Conservation (phyloP, 2,797 vertebrate species). For the Gorsachius magnificus region DNA sequence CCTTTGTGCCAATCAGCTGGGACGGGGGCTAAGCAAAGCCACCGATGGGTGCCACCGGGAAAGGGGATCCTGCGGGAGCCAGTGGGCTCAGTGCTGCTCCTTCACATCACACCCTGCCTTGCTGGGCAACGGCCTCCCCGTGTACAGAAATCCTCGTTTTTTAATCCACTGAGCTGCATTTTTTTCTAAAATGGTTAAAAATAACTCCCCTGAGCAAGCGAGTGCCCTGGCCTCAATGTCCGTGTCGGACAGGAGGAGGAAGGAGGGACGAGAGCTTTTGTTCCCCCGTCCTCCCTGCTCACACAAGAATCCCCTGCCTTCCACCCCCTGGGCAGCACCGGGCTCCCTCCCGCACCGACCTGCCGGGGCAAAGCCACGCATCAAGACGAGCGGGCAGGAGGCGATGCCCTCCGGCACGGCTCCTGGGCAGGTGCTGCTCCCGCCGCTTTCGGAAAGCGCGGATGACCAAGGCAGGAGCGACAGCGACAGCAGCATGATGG, state of each 20-base stretch:
- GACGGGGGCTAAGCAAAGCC: rapidly evolving
- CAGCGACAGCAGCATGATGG: background rate
- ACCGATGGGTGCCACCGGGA: rapidly evolving
- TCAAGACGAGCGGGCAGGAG: background rate
- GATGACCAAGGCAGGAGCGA: background rate
- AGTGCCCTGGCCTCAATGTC: background rate
- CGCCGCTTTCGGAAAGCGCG: rapidly evolving
- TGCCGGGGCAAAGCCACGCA: background rate
- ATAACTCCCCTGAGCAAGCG: rapidly evolving
- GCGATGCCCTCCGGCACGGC: background rate
- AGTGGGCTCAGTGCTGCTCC: background rate
- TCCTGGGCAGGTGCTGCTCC: background rate
- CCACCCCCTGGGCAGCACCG: background rate
- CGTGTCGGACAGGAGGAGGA: background rate
- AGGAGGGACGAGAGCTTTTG: background rate
- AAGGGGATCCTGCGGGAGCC: rapidly evolving
- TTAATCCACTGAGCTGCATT: background rate
- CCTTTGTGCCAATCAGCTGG: background rate
- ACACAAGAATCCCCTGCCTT: background rate
- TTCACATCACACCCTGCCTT: background rate
- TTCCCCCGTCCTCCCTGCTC: background rate
- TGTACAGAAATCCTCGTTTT: background rate
- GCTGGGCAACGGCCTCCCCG: background rate
- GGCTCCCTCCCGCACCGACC: background rate
- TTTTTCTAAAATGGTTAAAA: background rate